Conservation (phyloP, 2,888 invertebrate species). For the Thymelicus acteon region DNA sequence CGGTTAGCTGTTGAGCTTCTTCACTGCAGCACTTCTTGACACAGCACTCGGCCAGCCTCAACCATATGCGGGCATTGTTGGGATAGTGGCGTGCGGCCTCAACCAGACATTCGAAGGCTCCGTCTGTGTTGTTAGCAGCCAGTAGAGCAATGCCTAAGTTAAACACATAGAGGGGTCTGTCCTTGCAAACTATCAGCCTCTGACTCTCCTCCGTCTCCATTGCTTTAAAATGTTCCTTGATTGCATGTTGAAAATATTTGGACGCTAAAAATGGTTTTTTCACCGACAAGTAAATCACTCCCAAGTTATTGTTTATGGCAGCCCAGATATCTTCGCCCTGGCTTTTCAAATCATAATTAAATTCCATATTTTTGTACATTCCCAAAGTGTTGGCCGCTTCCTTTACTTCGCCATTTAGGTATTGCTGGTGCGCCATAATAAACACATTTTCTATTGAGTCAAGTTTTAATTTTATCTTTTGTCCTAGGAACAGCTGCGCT, state of each 20-base stretch:
- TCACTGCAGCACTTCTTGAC: slow-evolving; percentile 88
- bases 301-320: slow-evolving; percentile 91
- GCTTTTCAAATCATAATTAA: slow-evolving; percentile 69
- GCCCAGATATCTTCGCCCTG: slow-evolving; percentile 82
- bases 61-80: slow-evolving; percentile 95
- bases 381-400: slow-evolving; percentile 71
- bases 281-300: slow-evolving; percentile 91
- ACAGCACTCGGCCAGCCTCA: slow-evolving; percentile 96
- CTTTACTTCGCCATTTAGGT: slow-evolving; percentile 72
- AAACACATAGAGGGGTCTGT: slow-evolving; percentile 88
- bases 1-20: slow-evolving; percentile 73
- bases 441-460: slow-evolving; percentile 78
- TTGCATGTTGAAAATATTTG: slow-evolving; percentile 91
- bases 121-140: slow-evolving; percentile 90
- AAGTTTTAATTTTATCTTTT: slow-evolving; percentile 58
- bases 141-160: slow-evolving; percentile 94
- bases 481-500: slow-evolving; percentile 69
- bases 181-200: slow-evolving; percentile 70
- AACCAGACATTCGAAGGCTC: slow-evolving; percentile 96
- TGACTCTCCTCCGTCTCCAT: slow-evolving; percentile 75
- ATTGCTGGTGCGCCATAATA: slow-evolving; percentile 75
- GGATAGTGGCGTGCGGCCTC: slow-evolving; percentile 94
- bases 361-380: slow-evolving; percentile 67
- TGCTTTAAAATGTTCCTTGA: slow-evolving; percentile 87
- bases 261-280: slow-evolving; percentile 92